Base-by-base conservation (phyloP, 1,140 invertebrate species). In the Andrena cerasifolii region DNA sequence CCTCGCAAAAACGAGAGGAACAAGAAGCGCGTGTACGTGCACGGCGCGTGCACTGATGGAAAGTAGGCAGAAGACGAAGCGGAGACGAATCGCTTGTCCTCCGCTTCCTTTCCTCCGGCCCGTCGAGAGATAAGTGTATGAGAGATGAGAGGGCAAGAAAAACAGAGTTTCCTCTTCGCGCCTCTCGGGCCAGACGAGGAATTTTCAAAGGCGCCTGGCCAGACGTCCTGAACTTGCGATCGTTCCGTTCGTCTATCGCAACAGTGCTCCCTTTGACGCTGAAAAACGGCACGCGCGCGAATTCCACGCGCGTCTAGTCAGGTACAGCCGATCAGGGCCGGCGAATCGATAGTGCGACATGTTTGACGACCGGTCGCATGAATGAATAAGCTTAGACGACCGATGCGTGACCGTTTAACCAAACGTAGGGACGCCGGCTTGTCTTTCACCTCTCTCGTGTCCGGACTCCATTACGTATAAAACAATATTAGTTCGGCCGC, bases 81-180 rank as follows among this genome's bases (percentile, higher is more conserved):
- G 51, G 62, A 83, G 80, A 74, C 68, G 73, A 72, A 81, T 81
- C 67, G 68, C 67, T 83, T 51, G 81, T 83, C 54, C 67, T 62
- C 54, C n/a, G 62, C 63, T 36, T 36, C 65, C 58, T 62, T n/a
- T 40, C 21, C 51, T 70, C 36, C 40, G 65, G 47, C 53, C 47
- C 61, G 76, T 21, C 47, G 73, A 33, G 80, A 73, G 56, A 59
- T 77, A 77, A 77, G 53, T 61, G 74, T 65, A 31, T 36, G 31
- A 53, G 67, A 80, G 58, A 81, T 54, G 73, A 74, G 59, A 65
- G 40, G 49, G 47, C 31, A 59, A 36, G 53, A 59, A 63, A 82
- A 61, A 79, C 65, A 81, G 61, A 59, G 54, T 53, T 49, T 24
- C 43, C 45, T 67, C 26, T 63, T 73, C 28, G 36, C 58, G 47